Base-by-base conservation (phyloP, 2,888 invertebrate species). In the Petrolisthes cinctipes region DNA sequence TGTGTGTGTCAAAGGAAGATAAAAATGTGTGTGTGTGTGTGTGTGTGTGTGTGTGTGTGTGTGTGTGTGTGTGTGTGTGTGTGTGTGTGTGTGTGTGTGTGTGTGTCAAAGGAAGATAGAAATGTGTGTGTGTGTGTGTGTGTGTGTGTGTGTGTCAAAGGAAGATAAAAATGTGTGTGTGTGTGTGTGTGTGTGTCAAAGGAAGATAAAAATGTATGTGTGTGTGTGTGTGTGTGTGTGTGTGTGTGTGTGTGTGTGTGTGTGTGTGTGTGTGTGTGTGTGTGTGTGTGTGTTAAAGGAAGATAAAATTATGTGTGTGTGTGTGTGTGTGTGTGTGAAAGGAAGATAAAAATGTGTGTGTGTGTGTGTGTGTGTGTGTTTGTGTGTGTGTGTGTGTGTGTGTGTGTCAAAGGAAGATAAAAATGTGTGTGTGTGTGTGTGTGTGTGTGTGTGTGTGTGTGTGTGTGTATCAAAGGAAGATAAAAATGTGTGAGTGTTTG, bases 11-110 rank as follows among this genome's bases (percentile, higher is more conserved):
- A 80, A 37, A 80, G 54, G 37, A 37, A 80, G 80, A 80, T 17
- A 80, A 37, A 54, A n/a, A 80, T 6, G 5, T 53, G 17, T 37
- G 37, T 37, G 0, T 37, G 37, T 37, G 37, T 37, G 0, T 37
- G 37, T 37, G 37, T 37, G 37, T 37, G 66, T 53, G 61, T 53
- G 66, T n/a, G 71, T n/a, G 71, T 71, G 54, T 57, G 9, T 23
- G 53, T 7, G 78, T 51, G 51, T 51, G 78, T 51, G 51, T 9
- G 51, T 5, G 53, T 5, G 9, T 37, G 82, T 37, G 83, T 20
- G 83, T 56, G 83, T 56, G 83, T 54, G 83, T 54, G 83, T 54
- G 57, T 81, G 57, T 20, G 14, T 17, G 81, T 81, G 57, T 81
- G 68, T 71, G 51, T 51, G 61, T 37, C 17, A 20, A 71, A 71